These are phyloP conservation scores for Hymenochirus boettgeri DNA, from an alignment of 2,113 vertebrate genomes.

Conservation along the genomic window DNA sequence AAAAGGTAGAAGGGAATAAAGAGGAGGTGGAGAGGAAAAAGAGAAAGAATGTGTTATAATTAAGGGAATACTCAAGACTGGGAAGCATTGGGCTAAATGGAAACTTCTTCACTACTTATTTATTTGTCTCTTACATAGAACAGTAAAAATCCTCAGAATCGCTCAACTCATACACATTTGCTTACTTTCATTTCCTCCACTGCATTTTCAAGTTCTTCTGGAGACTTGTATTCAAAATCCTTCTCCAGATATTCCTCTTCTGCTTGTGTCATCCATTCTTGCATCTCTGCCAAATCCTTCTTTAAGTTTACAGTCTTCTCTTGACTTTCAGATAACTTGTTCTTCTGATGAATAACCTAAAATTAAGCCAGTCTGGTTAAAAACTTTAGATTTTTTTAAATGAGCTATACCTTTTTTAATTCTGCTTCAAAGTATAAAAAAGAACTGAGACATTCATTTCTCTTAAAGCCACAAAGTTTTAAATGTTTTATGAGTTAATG, in stretches of 20 bases:
- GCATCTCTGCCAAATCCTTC: conserved; percentile 96
- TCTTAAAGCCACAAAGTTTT: too few species aligned
- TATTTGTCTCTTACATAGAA: too few species aligned
- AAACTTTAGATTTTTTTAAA: background rate
- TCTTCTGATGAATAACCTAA: conserved; percentile 81
- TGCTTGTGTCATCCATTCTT: conserved; percentile 93
- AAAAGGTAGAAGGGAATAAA: too few species aligned
- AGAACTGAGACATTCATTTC: conserved; percentile 19
- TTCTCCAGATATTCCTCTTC: conserved; percentile 94
- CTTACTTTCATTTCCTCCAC: conserved; percentile 96
- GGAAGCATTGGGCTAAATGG: too few species aligned
- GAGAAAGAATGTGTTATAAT: too few species aligned
- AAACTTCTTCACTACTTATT: too few species aligned
- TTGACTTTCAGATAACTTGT: conserved; percentile 75
- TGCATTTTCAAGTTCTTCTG: conserved; percentile 84
- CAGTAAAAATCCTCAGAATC: too few species aligned
- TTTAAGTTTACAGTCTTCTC: conserved; percentile 87
- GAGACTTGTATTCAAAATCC: conserved; percentile 95
- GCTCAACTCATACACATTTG: background rate
- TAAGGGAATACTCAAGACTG: too few species aligned
- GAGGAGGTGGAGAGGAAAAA: too few species aligned
- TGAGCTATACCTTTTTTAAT: too few species aligned
- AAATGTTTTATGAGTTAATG: too few species aligned
- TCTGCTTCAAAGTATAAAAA: background rate
- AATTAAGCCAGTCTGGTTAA: conserved; percentile 45